Conservation (phyloP, 2,888 invertebrate genomes). For the Ptychoptera albimana region DNA sequence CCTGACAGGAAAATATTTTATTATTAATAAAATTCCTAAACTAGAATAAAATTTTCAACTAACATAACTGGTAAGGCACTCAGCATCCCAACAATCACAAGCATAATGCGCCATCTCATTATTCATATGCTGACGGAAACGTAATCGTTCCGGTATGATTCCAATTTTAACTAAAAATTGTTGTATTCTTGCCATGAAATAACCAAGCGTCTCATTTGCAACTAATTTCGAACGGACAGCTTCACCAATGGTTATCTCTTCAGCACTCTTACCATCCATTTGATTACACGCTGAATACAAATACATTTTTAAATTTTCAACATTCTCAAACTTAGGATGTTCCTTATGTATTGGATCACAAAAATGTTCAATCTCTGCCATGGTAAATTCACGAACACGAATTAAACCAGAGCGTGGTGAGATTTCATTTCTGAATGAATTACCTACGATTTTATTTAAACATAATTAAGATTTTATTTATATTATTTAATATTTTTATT, state of each 20-base stretch:
- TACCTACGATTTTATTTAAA: slow-evolving; percentile 33
- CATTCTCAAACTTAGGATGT: slow-evolving; percentile 74
- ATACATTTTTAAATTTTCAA: slow-evolving; percentile 58
- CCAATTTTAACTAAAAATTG: slow-evolving; percentile 77
- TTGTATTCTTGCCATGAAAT: slow-evolving; percentile 93
- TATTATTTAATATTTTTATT: background rate
- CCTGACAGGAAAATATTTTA: slow-evolving; percentile 32
- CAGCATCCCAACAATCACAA: slow-evolving; percentile 99
- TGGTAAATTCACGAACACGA: slow-evolving; percentile 94
- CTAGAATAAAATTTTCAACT: slow-evolving; percentile 19
- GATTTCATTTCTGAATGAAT: slow-evolving; percentile 97
- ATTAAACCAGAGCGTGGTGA: slow-evolving; percentile 93
- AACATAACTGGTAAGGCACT: slow-evolving; percentile 87
- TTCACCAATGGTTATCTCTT: slow-evolving; percentile 61
- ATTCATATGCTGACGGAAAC: slow-evolving; percentile 96
- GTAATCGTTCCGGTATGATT: slow-evolving; percentile 64
- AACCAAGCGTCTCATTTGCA: slow-evolving; percentile 93
- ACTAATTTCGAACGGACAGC: slow-evolving; percentile 78
- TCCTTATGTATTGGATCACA: slow-evolving; percentile 80
- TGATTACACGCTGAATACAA: slow-evolving; percentile 94
- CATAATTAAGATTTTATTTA: slow-evolving; percentile 4
- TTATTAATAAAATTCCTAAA: background rate
- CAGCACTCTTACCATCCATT: slow-evolving; percentile 88
- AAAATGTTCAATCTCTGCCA: slow-evolving; percentile 99
- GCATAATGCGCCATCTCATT: slow-evolving; percentile 99